Conservation (phyloP, 92 coral and sea anemone species). For the Heliopora coerulea region DNA sequence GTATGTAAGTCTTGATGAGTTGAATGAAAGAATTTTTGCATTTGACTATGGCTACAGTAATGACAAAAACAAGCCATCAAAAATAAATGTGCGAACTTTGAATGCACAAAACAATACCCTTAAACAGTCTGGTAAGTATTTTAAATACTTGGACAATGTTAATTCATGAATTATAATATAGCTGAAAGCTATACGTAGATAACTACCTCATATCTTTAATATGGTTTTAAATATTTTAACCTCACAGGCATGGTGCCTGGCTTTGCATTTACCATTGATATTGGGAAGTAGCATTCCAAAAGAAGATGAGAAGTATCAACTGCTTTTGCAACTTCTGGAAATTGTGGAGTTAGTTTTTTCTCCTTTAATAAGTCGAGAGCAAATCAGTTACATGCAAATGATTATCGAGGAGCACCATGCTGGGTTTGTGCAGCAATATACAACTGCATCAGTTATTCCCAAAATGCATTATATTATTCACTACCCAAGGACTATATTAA, state of each 20-base stretch:
- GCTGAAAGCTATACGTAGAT: too few relatives aligned
- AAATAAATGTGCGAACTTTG: conserved; percentile 23
- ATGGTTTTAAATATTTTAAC: conserved; percentile 23
- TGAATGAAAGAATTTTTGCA: background rate
- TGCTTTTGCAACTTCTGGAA: conserved; percentile 29
- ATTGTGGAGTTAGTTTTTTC: conserved; percentile 44
- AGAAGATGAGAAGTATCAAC: conserved; percentile 49
- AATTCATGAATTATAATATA: background rate
- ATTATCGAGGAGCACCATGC: conserved; percentile 49
- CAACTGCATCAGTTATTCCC: conserved; percentile 35
- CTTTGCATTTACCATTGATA: conserved; percentile 26
- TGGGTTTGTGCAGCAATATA: conserved; percentile 32
- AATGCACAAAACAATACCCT: conserved; percentile 27
- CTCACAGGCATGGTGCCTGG: conserved; percentile 52
- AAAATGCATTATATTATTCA: conserved; percentile 52
- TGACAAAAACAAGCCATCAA: conserved; percentile 43
- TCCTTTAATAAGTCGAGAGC: conserved; percentile 13
- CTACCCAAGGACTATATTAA: conserved; percentile 24
- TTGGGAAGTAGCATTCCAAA: conserved; percentile 33
- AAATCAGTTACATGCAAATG: conserved; percentile 32
- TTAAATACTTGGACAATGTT: background rate
- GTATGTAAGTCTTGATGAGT: background rate
- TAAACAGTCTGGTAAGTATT: background rate
- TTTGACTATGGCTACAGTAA: conserved; percentile 43
- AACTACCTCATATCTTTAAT: too few relatives aligned